A percentile compares a stretch with the other conserved stretches of the same genome.
Conservation (phyloP, 2,113 vertebrate genomes). For the Murina feae region DNA sequence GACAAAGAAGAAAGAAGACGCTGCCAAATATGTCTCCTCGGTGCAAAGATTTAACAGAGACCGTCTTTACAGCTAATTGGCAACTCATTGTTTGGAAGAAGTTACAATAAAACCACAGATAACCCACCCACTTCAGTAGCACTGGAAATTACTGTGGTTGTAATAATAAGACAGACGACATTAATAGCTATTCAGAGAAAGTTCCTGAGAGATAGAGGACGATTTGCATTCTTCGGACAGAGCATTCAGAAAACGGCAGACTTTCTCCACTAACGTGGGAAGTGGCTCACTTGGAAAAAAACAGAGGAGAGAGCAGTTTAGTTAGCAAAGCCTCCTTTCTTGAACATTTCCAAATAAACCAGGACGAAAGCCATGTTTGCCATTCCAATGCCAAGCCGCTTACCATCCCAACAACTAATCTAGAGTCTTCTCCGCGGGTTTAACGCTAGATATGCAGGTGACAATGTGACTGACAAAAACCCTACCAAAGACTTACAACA, state of each 20-base stretch:
- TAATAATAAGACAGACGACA: slow-evolving; percentile 57
- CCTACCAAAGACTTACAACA: background rate
- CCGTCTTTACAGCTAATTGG: slow-evolving; percentile 59
- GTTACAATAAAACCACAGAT: slow-evolving; percentile 58
- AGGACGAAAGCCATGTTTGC: background rate
- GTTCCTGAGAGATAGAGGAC: slow-evolving; percentile 43
- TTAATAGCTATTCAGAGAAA: slow-evolving; percentile 63
- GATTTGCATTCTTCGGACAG: slow-evolving; percentile 67
- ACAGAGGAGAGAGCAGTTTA: background rate
- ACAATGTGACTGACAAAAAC: slow-evolving; percentile 34
- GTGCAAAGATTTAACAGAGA: slow-evolving; percentile 28
- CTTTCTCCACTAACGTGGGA: slow-evolving; percentile 51
- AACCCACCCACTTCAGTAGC: slow-evolving; percentile 44
- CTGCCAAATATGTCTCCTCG: slow-evolving; percentile 46
- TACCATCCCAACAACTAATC: background rate
- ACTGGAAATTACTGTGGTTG: slow-evolving; percentile 67
- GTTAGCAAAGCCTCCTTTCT: slow-evolving; percentile 5
- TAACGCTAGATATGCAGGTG: slow-evolving; percentile 2
- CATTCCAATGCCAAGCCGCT: slow-evolving; percentile 35
- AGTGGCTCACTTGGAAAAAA: slow-evolving; percentile 19
- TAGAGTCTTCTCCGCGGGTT: slow-evolving; percentile 44
- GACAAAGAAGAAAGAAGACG: slow-evolving; percentile 16
- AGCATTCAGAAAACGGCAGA: slow-evolving; percentile 53
- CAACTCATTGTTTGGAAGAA: slow-evolving; percentile 51
- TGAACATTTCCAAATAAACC: background rate